Evolutionary conservation across 1,140 invertebrate genomes (phyloP).

Genomic region (Lysiphlebus fabarum): DNA sequence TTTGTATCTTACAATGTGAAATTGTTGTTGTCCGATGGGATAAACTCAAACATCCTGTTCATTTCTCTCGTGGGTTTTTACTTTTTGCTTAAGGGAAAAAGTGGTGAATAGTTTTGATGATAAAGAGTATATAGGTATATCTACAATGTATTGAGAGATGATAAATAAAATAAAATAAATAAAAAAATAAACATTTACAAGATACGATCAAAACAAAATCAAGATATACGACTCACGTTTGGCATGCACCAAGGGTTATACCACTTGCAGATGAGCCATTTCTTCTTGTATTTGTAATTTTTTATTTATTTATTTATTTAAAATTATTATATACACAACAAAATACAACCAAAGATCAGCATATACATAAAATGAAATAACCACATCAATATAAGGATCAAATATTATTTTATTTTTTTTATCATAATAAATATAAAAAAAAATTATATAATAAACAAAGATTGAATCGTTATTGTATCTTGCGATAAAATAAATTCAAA

Average conservation of each 20-base stretch:
- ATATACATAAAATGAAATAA: too few species aligned
- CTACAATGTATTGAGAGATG: background rate
- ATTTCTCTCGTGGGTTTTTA: slow-evolving; percentile 12
- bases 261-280: slow-evolving; percentile 37
- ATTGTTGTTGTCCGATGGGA: slow-evolving; percentile 22
- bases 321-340: too few species aligned
- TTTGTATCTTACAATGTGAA: slow-evolving; percentile 37
- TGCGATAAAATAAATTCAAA: slow-evolving; percentile 21
- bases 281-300: slow-evolving; percentile 16
- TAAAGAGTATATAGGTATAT: background rate
- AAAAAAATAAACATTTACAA: slow-evolving; percentile 22
- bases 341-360: too few species aligned
- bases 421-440: too few species aligned
- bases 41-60: slow-evolving; percentile 31
- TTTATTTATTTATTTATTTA: too few species aligned
- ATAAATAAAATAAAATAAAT: slow-evolving; percentile 4
- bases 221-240: slow-evolving; percentile 41
- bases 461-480: slow-evolving; percentile 21
- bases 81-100: background rate
- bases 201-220: slow-evolving; percentile 37
- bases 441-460: slow-evolving; percentile 3
- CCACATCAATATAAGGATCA: too few species aligned
- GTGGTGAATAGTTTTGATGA: slow-evolving; percentile 22
- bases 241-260: slow-evolving; percentile 39
- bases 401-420: too few species aligned